Base-by-base conservation (phyloP, 2,888 invertebrate species). In the Dryadula phaetusa region DNA sequence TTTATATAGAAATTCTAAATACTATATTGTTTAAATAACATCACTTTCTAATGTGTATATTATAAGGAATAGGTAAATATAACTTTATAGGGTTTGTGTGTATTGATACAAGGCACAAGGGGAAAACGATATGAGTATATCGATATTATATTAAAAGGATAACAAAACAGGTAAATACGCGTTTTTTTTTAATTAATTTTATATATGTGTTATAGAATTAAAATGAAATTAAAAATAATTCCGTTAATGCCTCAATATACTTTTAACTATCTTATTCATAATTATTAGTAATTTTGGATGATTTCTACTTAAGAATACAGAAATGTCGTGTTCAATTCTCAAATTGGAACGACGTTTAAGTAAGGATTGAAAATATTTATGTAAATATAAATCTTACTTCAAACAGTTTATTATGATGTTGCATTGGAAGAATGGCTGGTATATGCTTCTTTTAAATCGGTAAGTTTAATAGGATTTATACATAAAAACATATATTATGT, bases 41-140 rank as follows among this genome's bases (percentile, higher is more conserved):
- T 42, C 12, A 18, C 14, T 60, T 60, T 60, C 18, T 25, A 58
- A 42, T 14, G 18, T 60, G 44, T 60, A 60, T 60, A 60, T 60
- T 44, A 44, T 44, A 60, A 60, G 60, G 60, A 44, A 42, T 44
- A 44, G 18, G 25, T 44, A 60, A 60, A 60, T 60, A 60, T 60
- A 42, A 40, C 22, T 20, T 37, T 37, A 32, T 52, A 53, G 22
- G 37, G 52, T 60, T 61, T 52, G 34, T 14, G 34, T 14, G 46
- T 54, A 62, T 47, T 62, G 37, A 62, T 65, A 40, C 66, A 71
- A 71, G 70, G 70, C 70, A 71, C 70, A 42, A 63, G 69, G 69
- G 44, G 28, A 46, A 66, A 49, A 66, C 37, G 66, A 69, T 63
- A 70, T 66, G 66, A 60, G 52, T 44, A 42, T 28, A 62, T 53